Conservation (phyloP, 2,888 invertebrate genomes). For the Phoenoteleia sp. region DNA sequence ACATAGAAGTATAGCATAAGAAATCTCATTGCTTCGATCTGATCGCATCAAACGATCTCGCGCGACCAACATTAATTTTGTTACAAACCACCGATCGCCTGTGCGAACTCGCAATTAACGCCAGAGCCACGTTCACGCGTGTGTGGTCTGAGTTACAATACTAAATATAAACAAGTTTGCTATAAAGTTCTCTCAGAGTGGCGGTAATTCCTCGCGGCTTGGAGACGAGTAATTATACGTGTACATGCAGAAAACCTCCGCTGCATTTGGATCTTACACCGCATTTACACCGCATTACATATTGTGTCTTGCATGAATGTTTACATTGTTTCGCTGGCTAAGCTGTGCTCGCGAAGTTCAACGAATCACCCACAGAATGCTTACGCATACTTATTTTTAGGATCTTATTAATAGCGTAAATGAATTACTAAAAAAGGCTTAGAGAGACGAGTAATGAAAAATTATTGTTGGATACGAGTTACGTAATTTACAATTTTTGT, state of each 20-base stretch:
- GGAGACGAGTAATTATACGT: slow-evolving; percentile 46
- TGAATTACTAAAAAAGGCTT: slow-evolving; percentile 24
- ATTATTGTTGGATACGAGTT: too few species aligned
- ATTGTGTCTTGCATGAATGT: slow-evolving; percentile 33
- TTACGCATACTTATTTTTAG: slow-evolving; percentile 19
- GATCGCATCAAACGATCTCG: too few species aligned
- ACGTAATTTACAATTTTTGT: too few species aligned
- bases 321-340: slow-evolving; percentile 24
- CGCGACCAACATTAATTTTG: too few species aligned
- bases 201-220: slow-evolving; percentile 27
- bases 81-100: too few species aligned
- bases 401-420: slow-evolving; percentile 27
- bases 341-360: slow-evolving; percentile 32
- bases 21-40: too few species aligned
- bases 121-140: background rate
- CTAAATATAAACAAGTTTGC: slow-evolving; percentile 55
- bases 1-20: too few species aligned
- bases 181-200: slow-evolving; percentile 36
- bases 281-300: slow-evolving; percentile 30
- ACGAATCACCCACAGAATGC: slow-evolving; percentile 2
- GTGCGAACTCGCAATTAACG: slow-evolving; percentile 29
- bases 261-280: slow-evolving; percentile 20
- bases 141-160: slow-evolving; percentile 49
- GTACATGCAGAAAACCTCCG: slow-evolving; percentile 13
- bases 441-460: too few species aligned